Conservation (phyloP, 2,797 vertebrate genomes). For the Cossypha heuglini region DNA sequence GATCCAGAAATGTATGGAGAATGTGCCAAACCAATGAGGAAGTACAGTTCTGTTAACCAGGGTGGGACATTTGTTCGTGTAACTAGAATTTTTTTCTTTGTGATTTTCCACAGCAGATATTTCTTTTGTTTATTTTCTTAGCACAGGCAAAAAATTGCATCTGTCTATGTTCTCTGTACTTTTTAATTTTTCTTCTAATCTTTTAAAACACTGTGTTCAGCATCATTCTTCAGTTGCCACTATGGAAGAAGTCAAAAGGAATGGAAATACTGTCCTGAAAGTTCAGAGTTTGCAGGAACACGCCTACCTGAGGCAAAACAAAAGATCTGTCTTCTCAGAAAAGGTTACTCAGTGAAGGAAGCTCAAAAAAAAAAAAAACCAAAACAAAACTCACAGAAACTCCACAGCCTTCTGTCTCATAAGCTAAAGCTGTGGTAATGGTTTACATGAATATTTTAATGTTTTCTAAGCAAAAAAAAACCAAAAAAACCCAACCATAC, state of each 20-base stretch:
- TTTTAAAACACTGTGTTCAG: neutral
- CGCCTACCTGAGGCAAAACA: neutral
- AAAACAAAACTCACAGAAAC: neutral
- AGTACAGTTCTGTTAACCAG: neutral
- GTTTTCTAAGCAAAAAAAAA: neutral
- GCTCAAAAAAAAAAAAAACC: neutral
- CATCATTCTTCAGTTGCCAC: neutral
- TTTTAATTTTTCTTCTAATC: neutral
- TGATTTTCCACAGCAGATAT: neutral
- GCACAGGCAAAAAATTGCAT: neutral
- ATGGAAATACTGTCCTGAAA: neutral
- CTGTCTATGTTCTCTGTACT: neutral
- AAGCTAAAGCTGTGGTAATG: neutral
- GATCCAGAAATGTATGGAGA: neutral
- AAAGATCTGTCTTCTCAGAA: neutral
- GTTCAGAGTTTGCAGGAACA: neutral
- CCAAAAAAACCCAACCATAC: neutral
- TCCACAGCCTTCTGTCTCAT: neutral
- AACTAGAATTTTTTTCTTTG: neutral
- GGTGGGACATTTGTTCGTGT: neutral
- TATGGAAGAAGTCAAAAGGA: neutral
- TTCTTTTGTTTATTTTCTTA: neutral
- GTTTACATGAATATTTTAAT: neutral
- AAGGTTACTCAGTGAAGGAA: neutral
- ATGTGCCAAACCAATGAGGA: neutral